Conservation (phyloP, 2,113 vertebrate genomes). For the Junco hyemalis region DNA sequence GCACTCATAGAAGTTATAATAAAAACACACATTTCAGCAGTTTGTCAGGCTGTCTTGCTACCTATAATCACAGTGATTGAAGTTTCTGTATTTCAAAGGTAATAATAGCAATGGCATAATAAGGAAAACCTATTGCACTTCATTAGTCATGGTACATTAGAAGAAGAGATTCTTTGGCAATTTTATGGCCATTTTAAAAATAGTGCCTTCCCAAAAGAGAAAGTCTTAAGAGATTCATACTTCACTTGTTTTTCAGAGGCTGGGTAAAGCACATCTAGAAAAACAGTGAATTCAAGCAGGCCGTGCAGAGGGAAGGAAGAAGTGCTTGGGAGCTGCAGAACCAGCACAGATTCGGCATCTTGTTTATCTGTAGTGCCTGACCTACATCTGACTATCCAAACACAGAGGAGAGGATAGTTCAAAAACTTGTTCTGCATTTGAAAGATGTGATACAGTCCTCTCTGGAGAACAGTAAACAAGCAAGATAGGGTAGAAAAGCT, state of each 20-base stretch:
- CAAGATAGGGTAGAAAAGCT: neutral
- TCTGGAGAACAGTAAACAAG: conserved; percentile 20
- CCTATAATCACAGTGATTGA: conserved; percentile 62
- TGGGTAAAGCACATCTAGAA: neutral
- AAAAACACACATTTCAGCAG: conserved; percentile 50
- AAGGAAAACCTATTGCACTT: conserved; percentile 20
- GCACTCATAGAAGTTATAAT: conserved; percentile 25
- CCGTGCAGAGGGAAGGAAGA: neutral
- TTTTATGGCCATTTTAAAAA: conserved; percentile 5
- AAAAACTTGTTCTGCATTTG: conserved; percentile 15
- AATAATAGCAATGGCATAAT: conserved; percentile 58
- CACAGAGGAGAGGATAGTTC: conserved; percentile 19
- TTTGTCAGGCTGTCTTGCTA: conserved; percentile 64
- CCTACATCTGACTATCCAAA: conserved; percentile 29
- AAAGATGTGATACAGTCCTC: neutral
- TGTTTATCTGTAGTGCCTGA: conserved; percentile 19
- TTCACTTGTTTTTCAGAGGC: neutral
- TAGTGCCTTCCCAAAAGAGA: neutral
- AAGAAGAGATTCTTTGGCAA: neutral
- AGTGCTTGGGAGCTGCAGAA: neutral
- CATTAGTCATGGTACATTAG: conserved; percentile 48
- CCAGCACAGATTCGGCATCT: neutral
- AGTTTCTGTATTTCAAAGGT: conserved; percentile 52
- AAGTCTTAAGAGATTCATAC: neutral
- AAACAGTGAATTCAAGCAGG: neutral